These are phyloP conservation scores for Calyptomena viridis DNA, from an alignment of 2,113 vertebrate species.

Conservation along the genomic window DNA sequence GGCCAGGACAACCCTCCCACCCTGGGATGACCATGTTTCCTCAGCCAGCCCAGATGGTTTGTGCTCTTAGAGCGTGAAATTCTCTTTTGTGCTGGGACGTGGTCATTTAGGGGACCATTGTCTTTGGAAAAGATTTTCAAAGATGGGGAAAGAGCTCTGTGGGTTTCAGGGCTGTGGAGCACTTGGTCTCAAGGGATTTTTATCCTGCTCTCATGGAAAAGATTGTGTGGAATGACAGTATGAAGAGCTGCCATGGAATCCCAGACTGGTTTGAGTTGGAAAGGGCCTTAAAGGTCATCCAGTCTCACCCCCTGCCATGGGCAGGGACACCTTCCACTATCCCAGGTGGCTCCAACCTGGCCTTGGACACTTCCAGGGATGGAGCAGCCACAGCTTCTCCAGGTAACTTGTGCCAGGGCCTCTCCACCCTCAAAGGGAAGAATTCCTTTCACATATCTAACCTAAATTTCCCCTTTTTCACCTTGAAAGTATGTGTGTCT, in stretches of 20 bases:
- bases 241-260: neutral
- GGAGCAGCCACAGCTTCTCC: neutral
- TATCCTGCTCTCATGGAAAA: neutral
- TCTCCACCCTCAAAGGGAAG: rapidly evolving
- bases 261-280: neutral
- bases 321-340: neutral
- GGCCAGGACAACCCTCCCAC: neutral
- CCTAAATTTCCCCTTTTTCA: neutral
- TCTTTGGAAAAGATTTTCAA: neutral
- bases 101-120: rapidly evolving
- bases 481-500: neutral
- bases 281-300: neutral
- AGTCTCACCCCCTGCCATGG: neutral
- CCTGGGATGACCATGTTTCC: rapidly evolving
- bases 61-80: neutral
- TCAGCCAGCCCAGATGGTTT: rapidly evolving
- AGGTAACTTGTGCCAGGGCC: neutral
- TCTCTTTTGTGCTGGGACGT: rapidly evolving
- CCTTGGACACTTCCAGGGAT: neutral
- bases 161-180: neutral
- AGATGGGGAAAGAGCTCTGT: neutral
- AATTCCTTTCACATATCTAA: rapidly evolving
- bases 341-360: neutral
- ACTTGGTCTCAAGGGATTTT: neutral
- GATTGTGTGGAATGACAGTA: neutral